Base-by-base conservation (phyloP, 2,113 vertebrate species). In the Thymallus thymallus region DNA sequence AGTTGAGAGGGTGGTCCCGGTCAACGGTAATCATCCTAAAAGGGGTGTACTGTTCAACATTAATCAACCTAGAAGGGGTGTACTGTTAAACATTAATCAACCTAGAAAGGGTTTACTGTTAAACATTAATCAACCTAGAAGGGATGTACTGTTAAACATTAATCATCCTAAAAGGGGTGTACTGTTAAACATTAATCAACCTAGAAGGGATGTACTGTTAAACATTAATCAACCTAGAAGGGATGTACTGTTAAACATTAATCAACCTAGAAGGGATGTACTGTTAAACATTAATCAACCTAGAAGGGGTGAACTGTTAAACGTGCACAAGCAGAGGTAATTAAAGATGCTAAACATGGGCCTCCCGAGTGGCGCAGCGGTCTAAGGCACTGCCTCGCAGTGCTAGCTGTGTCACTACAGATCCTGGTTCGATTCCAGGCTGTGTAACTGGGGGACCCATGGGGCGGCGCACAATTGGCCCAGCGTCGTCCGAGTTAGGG, bases 241-340 rank as follows among this genome's bases (percentile, higher is more conserved):
- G 46, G 22, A 64, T 62, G 58, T 46, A 18, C 48, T 51, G n/a
- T n/a, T n/a, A n/a, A n/a, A n/a, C n/a, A n/a, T n/a, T 74, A 77
- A 84, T 82, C 67, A 76, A 45, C 75, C 46, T 76, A 29, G 26
- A 16, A 61, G 30, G 46, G 22, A 64, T 62, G 58, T 46, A 18
- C 48, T 51, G n/a, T n/a, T n/a, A n/a, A n/a, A n/a, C n/a, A n/a
- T n/a, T 74, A 77, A 84, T 82, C 67, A 76, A 45, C 75, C 46
- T 76, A 29, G 26, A 16, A 61, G 30, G 46, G 22, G 68, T 62
- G 58, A 26, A 18, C 48, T 51, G 48, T 4, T 16, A 51, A 51
- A 51, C 48, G 14, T 51, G 16, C 16, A 12, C 9, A 41, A 10
- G 48, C 5, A 51, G 48, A 51, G 5, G 48, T 72, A 71, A 83